Evolutionary conservation across 2,113 vertebrate genomes (phyloP), one percentile per base, ranked within the genome.

Genomic region (Heterotilapia buettikoferi): DNA sequence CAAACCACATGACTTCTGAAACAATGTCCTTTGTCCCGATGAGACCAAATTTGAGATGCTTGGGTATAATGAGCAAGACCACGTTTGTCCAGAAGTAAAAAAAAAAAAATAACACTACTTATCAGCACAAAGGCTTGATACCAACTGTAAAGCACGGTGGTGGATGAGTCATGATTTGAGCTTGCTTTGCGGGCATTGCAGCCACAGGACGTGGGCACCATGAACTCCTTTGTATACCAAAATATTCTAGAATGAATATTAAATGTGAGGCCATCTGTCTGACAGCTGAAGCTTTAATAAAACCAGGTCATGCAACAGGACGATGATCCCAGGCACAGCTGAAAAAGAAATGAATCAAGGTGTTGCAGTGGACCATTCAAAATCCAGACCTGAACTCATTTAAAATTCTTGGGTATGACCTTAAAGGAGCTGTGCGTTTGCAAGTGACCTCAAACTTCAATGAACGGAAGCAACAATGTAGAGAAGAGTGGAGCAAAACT

Each of bases 11-110:
- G 21, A 73, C 68, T 18, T 45, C 68, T 26, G 21, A 24, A 47
- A 47, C 13, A 6, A 0, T 45, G 0, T 73, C 9, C 14, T 29
- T 73, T 47, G 21, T 9, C 9, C 8, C 47, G 40, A 47, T 6
- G 68, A 73, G 68, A 29, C 21, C 40, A 11, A 18, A 73, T 26
- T 73, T 14, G 21, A 73, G 40, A 47, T 73, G 13, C 14, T 47
- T 45, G 40, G 21, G 1, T 26, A 26, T 73, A 26, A 26, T 73
- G 0, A 16, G 5, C 38, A 45, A 16, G 12, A 16, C 8, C 4
- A 7, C 3, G 1, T 45, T 45, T 73, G 0, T 0, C n/a, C 36
- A 38, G 57, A 31, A 61, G 57, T 9, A 2, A 11, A 53, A 11
- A n/a, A 8, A 66, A 5, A 3, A 2, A 14, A 2, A 9, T 1